Evolutionary conservation across 2,797 vertebrate species (phyloP).

Genomic region (Syngnathus rostellatus): DNA sequence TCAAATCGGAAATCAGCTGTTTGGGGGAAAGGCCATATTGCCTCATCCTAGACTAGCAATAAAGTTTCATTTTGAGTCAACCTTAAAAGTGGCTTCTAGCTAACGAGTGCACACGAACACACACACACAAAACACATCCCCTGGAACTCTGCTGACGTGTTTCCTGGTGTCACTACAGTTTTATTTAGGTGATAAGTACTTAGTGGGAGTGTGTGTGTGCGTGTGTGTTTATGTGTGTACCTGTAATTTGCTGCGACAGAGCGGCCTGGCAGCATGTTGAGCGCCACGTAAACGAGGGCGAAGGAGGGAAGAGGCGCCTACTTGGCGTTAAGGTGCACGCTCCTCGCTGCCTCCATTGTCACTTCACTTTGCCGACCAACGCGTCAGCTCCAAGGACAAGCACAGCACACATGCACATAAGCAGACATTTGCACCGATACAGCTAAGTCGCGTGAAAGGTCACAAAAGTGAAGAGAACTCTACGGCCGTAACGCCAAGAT

Average conservation of each 20-base stretch:
- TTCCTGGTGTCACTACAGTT: conserved; percentile 4
- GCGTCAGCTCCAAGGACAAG: background rate
- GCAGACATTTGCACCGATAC: background rate
- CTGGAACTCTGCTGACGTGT: conserved; percentile 4
- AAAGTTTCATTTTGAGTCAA: background rate
- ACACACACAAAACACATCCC: background rate
- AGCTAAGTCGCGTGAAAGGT: background rate
- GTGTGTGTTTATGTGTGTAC: background rate
- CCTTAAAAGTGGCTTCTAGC: background rate
- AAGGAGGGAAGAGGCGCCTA: conserved; percentile 3
- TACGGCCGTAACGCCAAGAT: background rate
- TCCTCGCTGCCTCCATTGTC: background rate
- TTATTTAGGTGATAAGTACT: conserved; percentile 6
- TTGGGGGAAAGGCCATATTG: no score
- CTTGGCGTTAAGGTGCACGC: conserved; percentile 6
- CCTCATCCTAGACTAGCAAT: background rate
- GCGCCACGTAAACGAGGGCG: conserved; percentile 22
- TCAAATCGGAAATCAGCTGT: no score
- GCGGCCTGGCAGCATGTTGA: conserved; percentile 15
- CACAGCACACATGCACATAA: background rate
- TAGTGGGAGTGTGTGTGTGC: background rate
- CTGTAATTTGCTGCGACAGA: conserved; percentile 29
- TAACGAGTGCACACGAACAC: background rate
- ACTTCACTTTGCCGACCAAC: background rate
- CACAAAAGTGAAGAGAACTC: background rate